A percentile compares a stretch with the other conserved stretches of the same genome.
These are phyloP conservation scores for Rhadina sibilatrix DNA, from an alignment of 2,113 vertebrate species.

Conservation along the genomic window DNA sequence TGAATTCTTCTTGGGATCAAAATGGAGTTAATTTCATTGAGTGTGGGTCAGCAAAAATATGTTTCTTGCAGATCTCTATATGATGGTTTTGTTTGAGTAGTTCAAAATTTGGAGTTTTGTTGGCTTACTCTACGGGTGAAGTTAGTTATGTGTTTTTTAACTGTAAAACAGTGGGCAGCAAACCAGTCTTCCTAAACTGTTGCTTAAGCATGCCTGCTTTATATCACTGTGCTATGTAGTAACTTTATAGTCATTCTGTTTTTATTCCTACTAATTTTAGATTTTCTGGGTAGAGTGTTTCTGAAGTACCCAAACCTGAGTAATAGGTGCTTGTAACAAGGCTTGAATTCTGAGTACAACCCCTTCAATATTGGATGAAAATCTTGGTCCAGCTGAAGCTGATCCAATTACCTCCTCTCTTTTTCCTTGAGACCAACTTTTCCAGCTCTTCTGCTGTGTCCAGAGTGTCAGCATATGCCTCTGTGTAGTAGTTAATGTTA, in stretches of 20 bases:
- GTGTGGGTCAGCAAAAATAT: neutral
- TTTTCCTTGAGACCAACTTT: neutral
- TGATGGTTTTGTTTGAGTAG: neutral
- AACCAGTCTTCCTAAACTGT: neutral
- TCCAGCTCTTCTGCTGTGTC: neutral
- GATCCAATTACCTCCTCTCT: neutral
- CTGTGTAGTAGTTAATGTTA: neutral
- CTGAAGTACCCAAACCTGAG: neutral
- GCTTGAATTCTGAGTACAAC: neutral
- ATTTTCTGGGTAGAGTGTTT: neutral
- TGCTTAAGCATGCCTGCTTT: neutral
- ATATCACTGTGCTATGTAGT: neutral
- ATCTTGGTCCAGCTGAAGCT: neutral
- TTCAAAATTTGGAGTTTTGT: neutral
- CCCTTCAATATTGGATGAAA: neutral
- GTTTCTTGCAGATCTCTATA: neutral
- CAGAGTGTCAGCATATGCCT: neutral
- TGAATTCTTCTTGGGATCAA: neutral
- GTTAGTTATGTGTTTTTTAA: neutral
- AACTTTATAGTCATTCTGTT: neutral
- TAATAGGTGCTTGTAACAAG: neutral
- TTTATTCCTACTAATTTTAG: neutral
- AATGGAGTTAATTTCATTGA: neutral
- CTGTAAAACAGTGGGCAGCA: neutral
- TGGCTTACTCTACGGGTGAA: neutral